These are phyloP conservation scores for Astyanax mexicanus DNA, from an alignment of 2,797 vertebrate species.

Conservation along the genomic window DNA sequence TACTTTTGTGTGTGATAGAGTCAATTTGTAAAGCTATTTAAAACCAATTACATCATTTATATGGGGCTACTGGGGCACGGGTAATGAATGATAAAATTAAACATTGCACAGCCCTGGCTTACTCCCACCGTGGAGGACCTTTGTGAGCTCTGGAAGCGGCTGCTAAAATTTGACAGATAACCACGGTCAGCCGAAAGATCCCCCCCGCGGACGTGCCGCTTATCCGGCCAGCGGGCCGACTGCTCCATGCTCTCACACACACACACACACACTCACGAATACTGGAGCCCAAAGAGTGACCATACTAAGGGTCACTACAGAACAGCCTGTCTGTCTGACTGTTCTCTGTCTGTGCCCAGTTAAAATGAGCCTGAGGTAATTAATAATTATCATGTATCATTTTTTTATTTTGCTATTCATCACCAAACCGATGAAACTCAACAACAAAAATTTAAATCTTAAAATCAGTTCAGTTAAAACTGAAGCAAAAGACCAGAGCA, in stretches of 20 bases:
- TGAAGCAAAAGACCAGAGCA: too few species aligned
- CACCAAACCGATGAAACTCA: too few species aligned
- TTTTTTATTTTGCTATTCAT: too few species aligned
- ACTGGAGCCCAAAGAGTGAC: conserved; percentile 10
- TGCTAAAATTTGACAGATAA: conserved; percentile 73
- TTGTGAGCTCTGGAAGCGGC: conserved; percentile 70
- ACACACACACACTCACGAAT: conserved; percentile 21
- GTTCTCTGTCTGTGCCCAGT: not conserved
- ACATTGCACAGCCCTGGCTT: conserved; percentile 74
- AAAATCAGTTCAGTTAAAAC: too few species aligned
- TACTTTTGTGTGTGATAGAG: conserved; percentile 62
- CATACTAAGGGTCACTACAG: not conserved
- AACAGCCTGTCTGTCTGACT: not conserved
- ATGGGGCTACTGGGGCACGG: conserved; percentile 66
- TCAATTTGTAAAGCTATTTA: conserved; percentile 73
- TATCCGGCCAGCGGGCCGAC: conserved; percentile 74
- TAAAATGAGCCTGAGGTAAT: too few species aligned
- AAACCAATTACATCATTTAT: conserved; percentile 68
- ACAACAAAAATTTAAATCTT: too few species aligned
- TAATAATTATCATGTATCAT: too few species aligned
- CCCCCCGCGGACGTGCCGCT: conserved; percentile 72
- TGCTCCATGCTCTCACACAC: conserved; percentile 46
- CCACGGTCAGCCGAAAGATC: conserved; percentile 76
- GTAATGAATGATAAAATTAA: conserved; percentile 79
- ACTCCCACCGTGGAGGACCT: conserved; percentile 66